Evolutionary conservation across 2,797 vertebrate genomes (phyloP), one percentile per base, ranked within the genome.

Genomic region (Propithecus perrieri): DNA sequence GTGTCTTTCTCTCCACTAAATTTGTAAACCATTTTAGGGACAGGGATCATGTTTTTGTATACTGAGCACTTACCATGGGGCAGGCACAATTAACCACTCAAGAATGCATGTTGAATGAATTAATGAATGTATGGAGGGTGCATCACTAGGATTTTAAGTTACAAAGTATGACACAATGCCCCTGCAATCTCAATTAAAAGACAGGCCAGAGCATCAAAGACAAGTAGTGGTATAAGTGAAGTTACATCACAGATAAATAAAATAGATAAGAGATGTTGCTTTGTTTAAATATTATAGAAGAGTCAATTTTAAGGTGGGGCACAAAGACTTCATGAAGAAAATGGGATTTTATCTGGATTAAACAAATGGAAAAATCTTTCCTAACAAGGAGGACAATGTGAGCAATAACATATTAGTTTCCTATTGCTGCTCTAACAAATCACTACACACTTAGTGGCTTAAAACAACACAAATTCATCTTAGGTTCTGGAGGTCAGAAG

Each of bases 321-420:
- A 89, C n/a, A 87, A 96, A 96, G 41, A 38, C n/a, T 85, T 94
- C n/a, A 41, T 83, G 33, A 87, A 83, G 69, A 95, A 74, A 94
- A 48, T 65, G 28, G 38, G 48, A 79, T 38, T 84, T 74, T 69
- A 43, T 93, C 67, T 93, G 24, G 4, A 80, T 61, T 57, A 81
- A 67, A 95, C 53, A 43, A 90, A n/a, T 38, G 18, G 55, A 72
- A 84, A 95, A 94, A 38, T 48, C 33, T 94, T 89, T 93, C n/a
- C 93, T 78, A 72, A 80, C 43, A 85, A 74, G 57, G 11, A 55
- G 61, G 80, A 92, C 22, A 26, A 22, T 72, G n/a, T 69, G n/a
- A 95, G 20, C 33, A 84, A 81, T 65, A 78, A 74, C 14, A 55
- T 48, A 79, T 57, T 92, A 5, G 28, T 85, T 80, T 89, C 26